Evolutionary conservation across 2,797 vertebrate genomes (phyloP).

Genomic region (Acipenser ruthenus): DNA sequence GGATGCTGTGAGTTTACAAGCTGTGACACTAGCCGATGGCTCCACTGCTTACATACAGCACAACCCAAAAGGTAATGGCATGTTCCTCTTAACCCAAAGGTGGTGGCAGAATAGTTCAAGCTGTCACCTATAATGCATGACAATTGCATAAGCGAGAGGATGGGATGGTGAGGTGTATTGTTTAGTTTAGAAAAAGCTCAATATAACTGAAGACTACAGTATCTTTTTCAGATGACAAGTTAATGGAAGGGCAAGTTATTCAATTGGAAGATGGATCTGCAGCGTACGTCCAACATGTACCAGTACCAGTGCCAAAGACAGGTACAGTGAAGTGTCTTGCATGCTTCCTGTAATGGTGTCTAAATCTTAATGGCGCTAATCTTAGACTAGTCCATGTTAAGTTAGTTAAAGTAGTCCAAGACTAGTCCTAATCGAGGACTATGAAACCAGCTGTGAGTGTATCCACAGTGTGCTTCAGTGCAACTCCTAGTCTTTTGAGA

Average conservation of each 20-base stretch:
- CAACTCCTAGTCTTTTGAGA: too few relatives aligned
- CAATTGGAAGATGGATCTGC: slow-evolving; percentile 94
- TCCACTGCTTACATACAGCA: slow-evolving; percentile 97
- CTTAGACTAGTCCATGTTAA: neutral
- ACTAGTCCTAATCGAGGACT: too few relatives aligned
- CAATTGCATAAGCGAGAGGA: too few relatives aligned
- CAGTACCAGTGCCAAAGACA: slow-evolving; percentile 72
- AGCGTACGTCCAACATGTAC: slow-evolving; percentile 91
- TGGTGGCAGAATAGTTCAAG: too few relatives aligned
- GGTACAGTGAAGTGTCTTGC: slow-evolving; percentile 47
- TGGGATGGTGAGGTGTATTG: neutral
- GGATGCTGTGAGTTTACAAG: slow-evolving; percentile 95
- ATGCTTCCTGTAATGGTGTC: neutral
- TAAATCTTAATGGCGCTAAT: neutral
- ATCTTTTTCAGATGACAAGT: slow-evolving; percentile 75
- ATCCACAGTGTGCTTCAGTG: too few relatives aligned
- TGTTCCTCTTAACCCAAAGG: neutral
- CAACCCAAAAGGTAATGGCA: slow-evolving; percentile 76
- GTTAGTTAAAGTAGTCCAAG: too few relatives aligned
- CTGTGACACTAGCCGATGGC: slow-evolving; percentile 90
- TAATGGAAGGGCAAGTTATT: slow-evolving; percentile 96
- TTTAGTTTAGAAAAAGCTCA: neutral
- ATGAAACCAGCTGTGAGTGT: too few relatives aligned
- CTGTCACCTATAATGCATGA: too few relatives aligned
- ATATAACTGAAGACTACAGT: slow-evolving; percentile 22